Base-by-base conservation (phyloP, 2,797 vertebrate genomes). In the Cyprinodon diabolis region DNA sequence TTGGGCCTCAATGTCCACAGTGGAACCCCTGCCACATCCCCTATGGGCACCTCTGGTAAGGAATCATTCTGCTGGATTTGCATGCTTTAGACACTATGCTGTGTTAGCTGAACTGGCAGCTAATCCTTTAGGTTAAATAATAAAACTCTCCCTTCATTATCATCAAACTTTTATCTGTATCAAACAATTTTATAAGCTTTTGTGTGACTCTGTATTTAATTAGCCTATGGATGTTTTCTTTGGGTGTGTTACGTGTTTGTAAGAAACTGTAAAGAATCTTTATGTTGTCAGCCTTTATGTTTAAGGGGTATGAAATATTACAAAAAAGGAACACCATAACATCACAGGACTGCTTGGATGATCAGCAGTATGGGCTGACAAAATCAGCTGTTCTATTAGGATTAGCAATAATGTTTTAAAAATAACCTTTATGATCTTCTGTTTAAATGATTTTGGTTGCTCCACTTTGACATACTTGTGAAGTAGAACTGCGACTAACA, bases 11-110 rank as follows among this genome's bases (percentile, higher is more conserved):
- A 83, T 69, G 96, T 97, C 78, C 97, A 99, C 85, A 97, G 93
- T 93, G 95, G 97, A 92, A 98, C 98, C 82, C 98, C 98, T 82
- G 97, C 97, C 94, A 99, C 98, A 91, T 99, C 98, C 80, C 98
- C 98, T 1, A 97, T 99, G 83, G 97, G 98, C 69, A 97, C 96
- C 21, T 93, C 98, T 93, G 98, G 98, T 99, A 94, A 92, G 90
- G 80, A 57, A 60, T 77, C 45, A 14, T 17, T 43, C 10, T 13
- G n/a, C 19, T 51, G 1, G 4, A 57, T 74, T 6, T 35, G 12
- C 1, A 23, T 62, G 12, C n/a, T 57, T 10, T 8, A 19, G 6
- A 9, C 6, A 10, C 12, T 71, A 72, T 52, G 30, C 21, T 57
- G 3, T 15, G 4, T 70, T 43, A 30, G 4, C 19, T 25, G 12